phyloP scores from a whole-genome alignment of 2,797 vertebrate genomes.

The Loris lydekkerianus region DNA sequence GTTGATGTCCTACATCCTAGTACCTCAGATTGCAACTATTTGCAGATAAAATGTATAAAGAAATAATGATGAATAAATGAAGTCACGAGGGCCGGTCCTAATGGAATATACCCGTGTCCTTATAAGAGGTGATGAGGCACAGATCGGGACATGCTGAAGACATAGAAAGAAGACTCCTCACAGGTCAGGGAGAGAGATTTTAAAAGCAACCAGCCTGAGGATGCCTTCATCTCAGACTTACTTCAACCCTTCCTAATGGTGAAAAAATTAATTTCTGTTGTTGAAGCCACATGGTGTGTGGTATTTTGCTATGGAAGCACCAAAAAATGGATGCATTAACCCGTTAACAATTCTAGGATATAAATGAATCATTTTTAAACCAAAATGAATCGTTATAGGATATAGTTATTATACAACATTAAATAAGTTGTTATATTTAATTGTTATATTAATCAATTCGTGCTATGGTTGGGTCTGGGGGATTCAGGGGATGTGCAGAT shows the following conservation, averaged over 20 bases:
- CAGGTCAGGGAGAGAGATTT: rapidly evolving
- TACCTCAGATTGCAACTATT: not conserved
- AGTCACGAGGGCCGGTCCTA: not conserved
- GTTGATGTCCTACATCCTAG: not conserved
- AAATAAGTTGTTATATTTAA: not conserved
- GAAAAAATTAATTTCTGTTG: not conserved
- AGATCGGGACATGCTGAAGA: not conserved
- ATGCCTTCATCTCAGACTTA: not conserved
- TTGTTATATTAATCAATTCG: not conserved
- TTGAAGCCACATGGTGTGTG: not conserved
- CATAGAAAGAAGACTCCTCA: rapidly evolving
- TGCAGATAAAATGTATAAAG: not conserved
- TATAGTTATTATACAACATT: not conserved
- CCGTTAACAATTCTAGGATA: not conserved
- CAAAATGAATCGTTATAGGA: not conserved
- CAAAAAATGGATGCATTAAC: not conserved
- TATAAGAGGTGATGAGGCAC: not conserved
- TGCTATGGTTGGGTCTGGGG: not conserved
- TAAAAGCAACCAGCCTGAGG: not conserved
- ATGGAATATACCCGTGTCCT: not conserved
- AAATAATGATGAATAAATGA: not conserved
- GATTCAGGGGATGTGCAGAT: not conserved
- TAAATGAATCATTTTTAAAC: not conserved
- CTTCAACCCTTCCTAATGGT: not conserved
- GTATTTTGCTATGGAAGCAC: not conserved